phyloP scores from a whole-genome alignment of 2,888 invertebrate genomes.

The Heliconius ismenius region DNA sequence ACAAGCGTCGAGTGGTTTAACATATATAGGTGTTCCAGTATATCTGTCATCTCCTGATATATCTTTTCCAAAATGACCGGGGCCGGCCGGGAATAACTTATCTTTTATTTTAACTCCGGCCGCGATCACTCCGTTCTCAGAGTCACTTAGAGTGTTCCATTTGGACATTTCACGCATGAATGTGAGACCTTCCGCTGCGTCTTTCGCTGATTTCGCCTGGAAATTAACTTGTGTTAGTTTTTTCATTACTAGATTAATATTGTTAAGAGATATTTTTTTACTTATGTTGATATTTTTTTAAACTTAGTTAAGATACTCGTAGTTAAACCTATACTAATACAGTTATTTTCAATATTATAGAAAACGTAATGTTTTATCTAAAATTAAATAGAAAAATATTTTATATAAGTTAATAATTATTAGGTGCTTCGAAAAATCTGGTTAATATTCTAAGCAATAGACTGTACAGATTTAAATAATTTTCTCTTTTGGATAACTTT shows the following conservation, averaged over 20 bases:
- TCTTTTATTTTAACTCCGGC: constrained; percentile 59
- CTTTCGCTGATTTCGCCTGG: constrained; percentile 91
- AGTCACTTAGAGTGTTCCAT: constrained; percentile 88
- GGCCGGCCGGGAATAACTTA: constrained; percentile 85
- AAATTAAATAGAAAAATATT: too few species aligned
- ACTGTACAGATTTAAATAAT: neutral
- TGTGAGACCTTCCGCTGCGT: constrained; percentile 94
- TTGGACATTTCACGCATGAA: constrained; percentile 99
- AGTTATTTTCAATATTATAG: too few species aligned
- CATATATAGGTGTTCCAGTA: constrained; percentile 84
- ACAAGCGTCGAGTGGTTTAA: constrained; percentile 88
- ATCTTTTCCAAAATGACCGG: constrained; percentile 94
- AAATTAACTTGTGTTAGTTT: constrained; percentile 15
- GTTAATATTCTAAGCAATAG: neutral
- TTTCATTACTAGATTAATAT: neutral
- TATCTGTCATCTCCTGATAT: constrained; percentile 83
- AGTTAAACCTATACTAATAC: too few species aligned
- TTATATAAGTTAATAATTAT: too few species aligned
- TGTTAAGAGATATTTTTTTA: neutral
- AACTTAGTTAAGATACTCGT: too few species aligned
- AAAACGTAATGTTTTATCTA: too few species aligned
- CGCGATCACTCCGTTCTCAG: constrained; percentile 69
- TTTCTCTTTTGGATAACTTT: neutral
- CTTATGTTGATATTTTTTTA: neutral
- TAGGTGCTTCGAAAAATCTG: too few species aligned